phyloP scores from a whole-genome alignment of 2,797 vertebrate genomes.

The Gadopsis bispinosus region DNA sequence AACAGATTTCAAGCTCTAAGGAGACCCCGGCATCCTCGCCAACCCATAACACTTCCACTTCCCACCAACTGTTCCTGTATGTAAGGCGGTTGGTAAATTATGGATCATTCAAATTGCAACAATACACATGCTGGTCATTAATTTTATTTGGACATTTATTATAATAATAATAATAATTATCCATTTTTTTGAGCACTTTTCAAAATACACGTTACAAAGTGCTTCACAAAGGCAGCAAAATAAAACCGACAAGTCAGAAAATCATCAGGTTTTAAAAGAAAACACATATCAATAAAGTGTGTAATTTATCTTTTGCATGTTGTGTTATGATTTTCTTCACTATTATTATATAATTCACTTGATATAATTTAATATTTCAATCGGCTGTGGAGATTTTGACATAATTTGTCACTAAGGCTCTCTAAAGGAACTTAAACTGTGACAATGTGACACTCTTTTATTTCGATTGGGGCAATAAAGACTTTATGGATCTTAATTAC shows the following conservation, averaged over 20 bases:
- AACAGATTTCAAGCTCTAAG: constrained; percentile 57
- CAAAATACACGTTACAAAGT: too few relatives aligned
- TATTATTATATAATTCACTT: not conserved
- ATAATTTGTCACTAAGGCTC: not conserved
- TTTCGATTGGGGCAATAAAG: constrained; percentile 35
- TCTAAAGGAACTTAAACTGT: not conserved
- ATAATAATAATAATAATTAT: too few relatives aligned
- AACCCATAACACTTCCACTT: constrained; percentile 35
- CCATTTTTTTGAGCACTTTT: too few relatives aligned
- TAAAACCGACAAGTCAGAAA: too few relatives aligned
- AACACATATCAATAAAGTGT: too few relatives aligned
- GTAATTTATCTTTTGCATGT: not conserved
- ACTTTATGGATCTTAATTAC: constrained; percentile 45
- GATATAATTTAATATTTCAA: not conserved
- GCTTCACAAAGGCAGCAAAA: too few relatives aligned
- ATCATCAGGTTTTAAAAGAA: too few relatives aligned
- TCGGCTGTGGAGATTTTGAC: constrained; percentile 1
- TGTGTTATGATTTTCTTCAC: not conserved
- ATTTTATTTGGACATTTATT: not conserved
- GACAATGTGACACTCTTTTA: constrained; percentile 27
- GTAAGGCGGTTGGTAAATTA: constrained; percentile 10
- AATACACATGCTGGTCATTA: not conserved
- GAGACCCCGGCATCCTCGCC: constrained; percentile 3
- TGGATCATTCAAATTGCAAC: constrained; percentile 2
- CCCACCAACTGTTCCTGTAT: constrained; percentile 7